These are phyloP conservation scores for Ochotona curzoniae DNA, from an alignment of 2,113 vertebrate species.

Conservation along the genomic window DNA sequence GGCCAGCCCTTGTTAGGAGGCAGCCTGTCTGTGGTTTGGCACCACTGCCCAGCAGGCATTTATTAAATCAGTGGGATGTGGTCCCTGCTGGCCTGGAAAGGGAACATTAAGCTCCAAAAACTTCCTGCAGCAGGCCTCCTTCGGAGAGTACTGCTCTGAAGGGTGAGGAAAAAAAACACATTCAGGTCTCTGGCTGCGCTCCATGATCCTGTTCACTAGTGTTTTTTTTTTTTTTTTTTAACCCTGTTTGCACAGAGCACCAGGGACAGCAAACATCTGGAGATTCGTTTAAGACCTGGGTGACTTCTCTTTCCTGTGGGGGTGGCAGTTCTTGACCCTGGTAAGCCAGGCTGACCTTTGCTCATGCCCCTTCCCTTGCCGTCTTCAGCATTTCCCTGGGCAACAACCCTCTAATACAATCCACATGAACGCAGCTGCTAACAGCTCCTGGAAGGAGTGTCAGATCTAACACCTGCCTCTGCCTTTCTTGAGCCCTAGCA, in stretches of 20 bases:
- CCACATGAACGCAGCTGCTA: conserved; percentile 73
- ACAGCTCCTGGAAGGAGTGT: conserved; percentile 70
- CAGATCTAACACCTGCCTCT: conserved; percentile 71
- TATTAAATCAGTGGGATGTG: conserved; percentile 80
- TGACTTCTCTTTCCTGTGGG: conserved; percentile 34
- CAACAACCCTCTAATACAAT: conserved; percentile 67
- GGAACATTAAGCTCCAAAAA: conserved; percentile 81
- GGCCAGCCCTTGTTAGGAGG: conserved; percentile 75
- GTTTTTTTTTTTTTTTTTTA: conserved; percentile 53
- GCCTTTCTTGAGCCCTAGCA: conserved; percentile 65
- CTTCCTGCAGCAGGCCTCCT: conserved; percentile 80
- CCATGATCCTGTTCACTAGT: conserved; percentile 76
- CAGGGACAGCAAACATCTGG: conserved; percentile 77
- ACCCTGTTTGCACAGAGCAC: conserved; percentile 71
- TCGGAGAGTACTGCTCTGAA: conserved; percentile 62
- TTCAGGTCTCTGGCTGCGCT: conserved; percentile 70
- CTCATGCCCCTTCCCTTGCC: conserved; percentile 67
- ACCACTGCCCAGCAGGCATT: conserved; percentile 78
- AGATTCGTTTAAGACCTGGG: conserved; percentile 49
- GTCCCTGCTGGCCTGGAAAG: conserved; percentile 79
- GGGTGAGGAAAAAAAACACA: conserved; percentile 73
- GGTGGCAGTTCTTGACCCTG: conserved; percentile 57
- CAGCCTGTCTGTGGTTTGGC: conserved; percentile 80
- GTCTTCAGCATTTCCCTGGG: conserved; percentile 64
- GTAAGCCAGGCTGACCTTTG: conserved; percentile 70